Conservation (phyloP, 2,113 vertebrate species). For the Pedetes capensis region DNA sequence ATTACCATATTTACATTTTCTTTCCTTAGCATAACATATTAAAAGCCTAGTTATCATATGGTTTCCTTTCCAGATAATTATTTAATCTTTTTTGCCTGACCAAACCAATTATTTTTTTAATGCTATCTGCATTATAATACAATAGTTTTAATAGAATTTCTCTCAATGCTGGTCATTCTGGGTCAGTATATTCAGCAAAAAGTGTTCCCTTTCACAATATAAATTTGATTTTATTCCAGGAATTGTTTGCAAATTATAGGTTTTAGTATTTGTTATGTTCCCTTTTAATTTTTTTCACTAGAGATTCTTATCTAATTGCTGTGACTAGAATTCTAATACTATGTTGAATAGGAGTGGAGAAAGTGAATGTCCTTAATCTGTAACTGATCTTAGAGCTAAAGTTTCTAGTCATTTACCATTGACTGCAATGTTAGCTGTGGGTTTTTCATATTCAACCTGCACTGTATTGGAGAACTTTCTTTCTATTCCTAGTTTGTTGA, state of each 20-base stretch:
- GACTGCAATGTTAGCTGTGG: not conserved
- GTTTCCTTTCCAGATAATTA: not conserved
- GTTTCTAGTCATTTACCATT: not conserved
- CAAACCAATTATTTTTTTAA: not conserved
- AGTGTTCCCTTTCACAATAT: not conserved
- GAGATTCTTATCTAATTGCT: not conserved
- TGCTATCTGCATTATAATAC: not conserved
- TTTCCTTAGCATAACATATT: not conserved
- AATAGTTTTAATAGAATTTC: not conserved
- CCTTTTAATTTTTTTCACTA: not conserved
- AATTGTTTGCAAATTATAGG: not conserved
- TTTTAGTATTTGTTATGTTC: not conserved
- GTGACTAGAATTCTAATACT: not conserved
- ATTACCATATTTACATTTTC: slow-evolving; percentile 20
- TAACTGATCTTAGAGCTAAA: not conserved
- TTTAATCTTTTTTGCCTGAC: not conserved
- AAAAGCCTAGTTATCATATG: not conserved
- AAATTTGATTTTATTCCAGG: not conserved
- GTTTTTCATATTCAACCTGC: not conserved
- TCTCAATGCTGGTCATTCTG: not conserved
- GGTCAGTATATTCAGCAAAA: not conserved
- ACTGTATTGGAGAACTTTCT: not conserved
- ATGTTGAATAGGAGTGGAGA: not conserved
- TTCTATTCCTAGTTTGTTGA: not conserved
- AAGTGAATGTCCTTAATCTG: not conserved